phyloP scores from a whole-genome alignment of 92 coral and sea anemone genomes.

The Epizoanthus ramosus region DNA sequence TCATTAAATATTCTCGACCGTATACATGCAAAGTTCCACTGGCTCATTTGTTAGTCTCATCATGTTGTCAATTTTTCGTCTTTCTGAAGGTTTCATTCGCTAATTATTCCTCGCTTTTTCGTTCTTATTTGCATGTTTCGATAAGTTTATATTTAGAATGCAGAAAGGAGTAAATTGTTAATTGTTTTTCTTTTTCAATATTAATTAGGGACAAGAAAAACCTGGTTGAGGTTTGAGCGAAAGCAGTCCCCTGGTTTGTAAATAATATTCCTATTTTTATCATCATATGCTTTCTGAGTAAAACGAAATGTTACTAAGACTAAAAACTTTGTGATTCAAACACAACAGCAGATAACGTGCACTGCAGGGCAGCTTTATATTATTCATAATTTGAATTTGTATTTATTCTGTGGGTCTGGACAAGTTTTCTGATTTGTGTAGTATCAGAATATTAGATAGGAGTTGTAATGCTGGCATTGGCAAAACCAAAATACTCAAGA shows the following conservation, averaged over 20 bases:
- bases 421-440: conserved; percentile 14
- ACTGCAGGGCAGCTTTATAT: conserved; percentile 55
- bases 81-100: not conserved
- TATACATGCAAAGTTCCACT: not conserved
- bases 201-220: conserved; percentile 39
- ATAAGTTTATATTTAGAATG: conserved; percentile 19
- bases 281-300: conserved; percentile 21
- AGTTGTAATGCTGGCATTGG: not conserved
- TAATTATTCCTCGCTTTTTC: conserved; percentile 23
- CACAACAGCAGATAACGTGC: conserved; percentile 11
- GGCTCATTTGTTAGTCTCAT: conserved; percentile 2
- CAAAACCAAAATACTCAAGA: not conserved
- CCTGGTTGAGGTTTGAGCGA: conserved; percentile 39
- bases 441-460: conserved; percentile 25
- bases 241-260: conserved; percentile 11
- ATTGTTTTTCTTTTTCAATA: conserved; percentile 44
- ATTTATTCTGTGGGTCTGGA: conserved; percentile 44
- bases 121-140: conserved; percentile 28
- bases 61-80: not conserved
- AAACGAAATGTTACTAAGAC: conserved; percentile 41
- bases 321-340: conserved; percentile 31
- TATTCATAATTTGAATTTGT: conserved; percentile 52
- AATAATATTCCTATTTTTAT: conserved; percentile 2
- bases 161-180: conserved; percentile 32
- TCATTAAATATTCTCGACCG: not conserved